These are phyloP conservation scores for Microtus pennsylvanicus DNA, from an alignment of 2,113 vertebrate species.

Conservation along the genomic window DNA sequence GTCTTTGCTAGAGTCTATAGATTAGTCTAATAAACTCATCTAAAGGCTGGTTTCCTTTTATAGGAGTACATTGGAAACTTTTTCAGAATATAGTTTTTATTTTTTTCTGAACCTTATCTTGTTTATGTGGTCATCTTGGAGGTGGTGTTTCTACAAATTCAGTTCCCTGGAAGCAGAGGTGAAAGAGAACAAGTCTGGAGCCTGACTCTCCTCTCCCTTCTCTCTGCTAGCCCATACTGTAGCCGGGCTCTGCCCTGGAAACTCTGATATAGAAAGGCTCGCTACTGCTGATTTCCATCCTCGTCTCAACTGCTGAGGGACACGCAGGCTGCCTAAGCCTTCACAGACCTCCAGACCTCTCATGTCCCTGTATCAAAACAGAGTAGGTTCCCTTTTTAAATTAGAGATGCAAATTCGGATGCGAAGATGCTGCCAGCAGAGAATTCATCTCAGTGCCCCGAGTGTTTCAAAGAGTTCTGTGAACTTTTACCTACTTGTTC, in stretches of 20 bases:
- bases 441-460: not conserved
- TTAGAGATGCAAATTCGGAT: constrained; percentile 56
- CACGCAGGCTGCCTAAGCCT: constrained; percentile 12
- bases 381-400: constrained; percentile 68
- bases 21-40: constrained; percentile 36
- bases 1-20: constrained; percentile 8
- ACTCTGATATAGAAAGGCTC: not conserved
- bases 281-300: not conserved
- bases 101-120: not conserved
- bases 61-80: constrained; percentile 46
- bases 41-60: constrained; percentile 47
- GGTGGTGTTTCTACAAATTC: not conserved
- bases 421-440: constrained; percentile 37
- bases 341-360: constrained; percentile 15
- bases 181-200: not conserved
- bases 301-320: not conserved
- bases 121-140: constrained; percentile 20
- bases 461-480: not conserved
- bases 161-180: constrained; percentile 39
- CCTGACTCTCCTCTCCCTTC: not conserved
- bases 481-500: constrained; percentile 4
- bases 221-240: not conserved
- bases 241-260: not conserved
- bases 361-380: not conserved
- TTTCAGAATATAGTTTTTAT: constrained; percentile 44